Conservation (phyloP, 2,113 vertebrate species). For the Zosterops pallidus region DNA sequence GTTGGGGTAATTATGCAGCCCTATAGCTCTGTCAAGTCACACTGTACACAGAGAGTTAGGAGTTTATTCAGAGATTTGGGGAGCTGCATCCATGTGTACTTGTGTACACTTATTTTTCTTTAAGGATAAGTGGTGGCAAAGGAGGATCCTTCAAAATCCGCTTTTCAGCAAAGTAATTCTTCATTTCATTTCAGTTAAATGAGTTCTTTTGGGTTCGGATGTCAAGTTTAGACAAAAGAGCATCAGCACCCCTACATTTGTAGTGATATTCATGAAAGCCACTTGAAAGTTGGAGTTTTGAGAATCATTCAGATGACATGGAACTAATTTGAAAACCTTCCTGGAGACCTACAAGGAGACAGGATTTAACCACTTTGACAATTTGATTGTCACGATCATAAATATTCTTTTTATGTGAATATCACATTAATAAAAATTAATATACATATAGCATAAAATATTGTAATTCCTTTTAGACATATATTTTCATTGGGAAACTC, state of each 20-base stretch:
- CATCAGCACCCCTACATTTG: not conserved
- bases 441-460: not conserved
- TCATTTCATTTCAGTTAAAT: not conserved
- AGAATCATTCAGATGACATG: not conserved
- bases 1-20: slow-evolving; percentile 66
- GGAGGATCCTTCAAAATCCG: not conserved
- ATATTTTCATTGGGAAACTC: not conserved
- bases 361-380: not conserved
- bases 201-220: not conserved
- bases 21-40: slow-evolving; percentile 62
- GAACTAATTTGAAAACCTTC: not conserved
- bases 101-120: not conserved
- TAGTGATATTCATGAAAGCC: not conserved
- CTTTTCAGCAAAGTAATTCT: not conserved
- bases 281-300: not conserved
- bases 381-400: not conserved
- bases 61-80: slow-evolving; percentile 32
- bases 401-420: not conserved
- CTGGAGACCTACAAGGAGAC: not conserved
- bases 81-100: not conserved
- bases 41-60: slow-evolving; percentile 49
- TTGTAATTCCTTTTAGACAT: not conserved
- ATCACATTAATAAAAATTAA: not conserved
- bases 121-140: not conserved
- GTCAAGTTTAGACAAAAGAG: not conserved